Conservation (phyloP, 2,113 vertebrate species). For the Penelope pileata region DNA sequence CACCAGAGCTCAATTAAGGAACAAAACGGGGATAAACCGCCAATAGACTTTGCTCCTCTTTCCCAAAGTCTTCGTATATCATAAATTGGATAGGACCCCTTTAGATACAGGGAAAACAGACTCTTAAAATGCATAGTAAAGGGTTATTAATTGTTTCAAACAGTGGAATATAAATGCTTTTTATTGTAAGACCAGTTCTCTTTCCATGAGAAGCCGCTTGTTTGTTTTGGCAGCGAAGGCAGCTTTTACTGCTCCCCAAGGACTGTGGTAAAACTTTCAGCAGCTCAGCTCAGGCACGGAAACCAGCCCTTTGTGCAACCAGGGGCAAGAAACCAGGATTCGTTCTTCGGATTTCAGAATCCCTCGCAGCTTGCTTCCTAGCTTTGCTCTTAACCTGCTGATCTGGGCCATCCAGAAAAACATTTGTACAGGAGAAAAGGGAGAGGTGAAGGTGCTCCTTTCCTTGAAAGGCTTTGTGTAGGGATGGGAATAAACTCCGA, state of each 20-base stretch:
- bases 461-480: background rate
- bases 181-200: background rate
- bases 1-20: background rate
- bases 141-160: slow-evolving; percentile 58
- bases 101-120: background rate
- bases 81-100: background rate
- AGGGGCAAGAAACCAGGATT: slow-evolving; percentile 23
- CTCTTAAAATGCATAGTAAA: background rate
- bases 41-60: background rate
- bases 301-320: background rate
- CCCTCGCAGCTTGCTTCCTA: background rate
- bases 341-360: background rate
- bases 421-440: background rate
- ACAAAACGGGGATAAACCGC: background rate
- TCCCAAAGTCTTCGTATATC: background rate
- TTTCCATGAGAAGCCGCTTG: slow-evolving; percentile 33
- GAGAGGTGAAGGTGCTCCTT: background rate
- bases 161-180: background rate
- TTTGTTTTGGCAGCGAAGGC: slow-evolving; percentile 26
- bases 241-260: slow-evolving; percentile 21
- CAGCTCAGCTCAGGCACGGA: slow-evolving; percentile 37
- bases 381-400: background rate
- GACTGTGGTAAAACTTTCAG: slow-evolving; percentile 48
- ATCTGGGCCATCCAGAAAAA: background rate
- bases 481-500: background rate